Percentiles rank a stretch among this genome's conserved stretches.
Evolutionary conservation across 2,113 vertebrate genomes (phyloP).

Genomic region (Zosterops lateralis): DNA sequence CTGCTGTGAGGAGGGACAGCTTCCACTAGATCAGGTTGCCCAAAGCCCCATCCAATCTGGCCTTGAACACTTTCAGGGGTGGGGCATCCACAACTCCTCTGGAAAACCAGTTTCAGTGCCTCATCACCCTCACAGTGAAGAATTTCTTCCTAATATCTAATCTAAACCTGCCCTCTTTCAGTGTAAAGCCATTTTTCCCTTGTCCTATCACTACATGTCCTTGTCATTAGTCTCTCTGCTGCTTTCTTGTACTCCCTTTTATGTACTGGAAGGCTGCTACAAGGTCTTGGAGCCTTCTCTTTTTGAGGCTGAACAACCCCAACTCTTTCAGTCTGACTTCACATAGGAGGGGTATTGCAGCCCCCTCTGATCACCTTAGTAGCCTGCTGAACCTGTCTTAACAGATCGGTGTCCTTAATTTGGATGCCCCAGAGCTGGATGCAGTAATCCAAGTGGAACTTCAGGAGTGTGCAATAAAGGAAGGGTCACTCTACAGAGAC

Average conservation of each 20-base stretch:
- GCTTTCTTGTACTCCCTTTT: background rate
- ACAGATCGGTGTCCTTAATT: background rate
- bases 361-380: background rate
- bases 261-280: background rate
- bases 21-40: background rate
- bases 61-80: background rate
- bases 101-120: background rate
- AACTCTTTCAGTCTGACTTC: background rate
- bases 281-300: background rate
- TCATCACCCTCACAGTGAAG: background rate
- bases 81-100: background rate
- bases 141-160: background rate
- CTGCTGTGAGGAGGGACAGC: no score
- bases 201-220: background rate
- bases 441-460: background rate
- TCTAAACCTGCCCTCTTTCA: background rate
- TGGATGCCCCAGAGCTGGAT: background rate
- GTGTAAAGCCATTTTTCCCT: background rate
- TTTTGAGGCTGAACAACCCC: background rate
- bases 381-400: background rate
- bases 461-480: background rate
- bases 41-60: background rate
- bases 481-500: background rate
- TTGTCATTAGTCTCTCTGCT: background rate
- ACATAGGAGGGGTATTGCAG: background rate